Conservation (phyloP, 1,140 invertebrate genomes). For the roundworm (Caenorhabditis elegans) region WBcel235 BX284606.5:8797001-8797500, state of each 20-base stretch:
- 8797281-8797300: neutral
- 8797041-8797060: slow-evolving; percentile 23
- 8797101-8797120: slow-evolving; percentile 16
- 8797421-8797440: no score
- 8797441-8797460: no score
- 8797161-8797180: slow-evolving; percentile 12
- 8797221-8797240: slow-evolving; percentile 1
- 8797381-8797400: no score
- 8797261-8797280: neutral
- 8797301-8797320: neutral
- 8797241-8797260: slow-evolving; percentile 14
- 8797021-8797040: slow-evolving; percentile 2
- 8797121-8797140: slow-evolving; percentile 17
- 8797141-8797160: neutral
- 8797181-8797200: neutral
- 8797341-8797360: neutral
- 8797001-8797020: neutral
- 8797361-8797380: no score
- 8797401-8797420: no score
- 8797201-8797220: neutral
- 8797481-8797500: no score
- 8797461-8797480: no score
- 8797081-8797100: slow-evolving; percentile 21
- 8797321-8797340: neutral
- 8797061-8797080: slow-evolving; percentile 7